Evolutionary conservation across 2,113 vertebrate genomes (phyloP).

Genomic region (Callorhinus ursinus): DNA sequence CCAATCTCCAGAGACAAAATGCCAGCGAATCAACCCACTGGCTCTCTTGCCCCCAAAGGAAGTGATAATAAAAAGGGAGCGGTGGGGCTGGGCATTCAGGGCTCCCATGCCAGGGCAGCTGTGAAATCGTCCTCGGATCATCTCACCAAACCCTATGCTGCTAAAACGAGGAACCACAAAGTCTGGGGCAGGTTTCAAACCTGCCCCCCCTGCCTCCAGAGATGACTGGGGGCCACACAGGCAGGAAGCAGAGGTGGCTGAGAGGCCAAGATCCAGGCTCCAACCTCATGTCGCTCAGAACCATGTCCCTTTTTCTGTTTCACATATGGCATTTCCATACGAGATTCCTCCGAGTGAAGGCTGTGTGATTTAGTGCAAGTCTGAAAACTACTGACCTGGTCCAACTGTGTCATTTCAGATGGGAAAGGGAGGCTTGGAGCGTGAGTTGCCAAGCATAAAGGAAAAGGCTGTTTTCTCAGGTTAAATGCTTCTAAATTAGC

Average conservation of each 20-base stretch:
- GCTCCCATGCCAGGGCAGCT: neutral
- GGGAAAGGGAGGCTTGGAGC: slow-evolving; percentile 14
- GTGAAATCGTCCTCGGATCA: neutral
- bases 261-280: neutral
- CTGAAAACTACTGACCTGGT: slow-evolving; percentile 33
- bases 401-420: slow-evolving; percentile 4
- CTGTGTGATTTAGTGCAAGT: neutral
- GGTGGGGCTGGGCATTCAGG: neutral
- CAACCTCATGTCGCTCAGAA: neutral
- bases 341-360: neutral
- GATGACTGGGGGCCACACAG: neutral
- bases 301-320: neutral
- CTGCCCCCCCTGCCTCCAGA: neutral
- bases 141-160: neutral
- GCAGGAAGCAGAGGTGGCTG: neutral
- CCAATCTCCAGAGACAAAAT: slow-evolving; percentile 59
- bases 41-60: neutral
- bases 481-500: neutral
- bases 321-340: neutral
- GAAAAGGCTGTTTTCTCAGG: slow-evolving; percentile 45
- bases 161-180: slow-evolving; percentile 25
- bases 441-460: slow-evolving; percentile 11
- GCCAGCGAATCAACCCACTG: slow-evolving; percentile 39
- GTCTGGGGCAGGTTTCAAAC: slow-evolving; percentile 2
- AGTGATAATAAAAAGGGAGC: neutral